phyloP scores from a whole-genome alignment of 2,888 invertebrate genomes.

The Bombyx huttoni region DNA sequence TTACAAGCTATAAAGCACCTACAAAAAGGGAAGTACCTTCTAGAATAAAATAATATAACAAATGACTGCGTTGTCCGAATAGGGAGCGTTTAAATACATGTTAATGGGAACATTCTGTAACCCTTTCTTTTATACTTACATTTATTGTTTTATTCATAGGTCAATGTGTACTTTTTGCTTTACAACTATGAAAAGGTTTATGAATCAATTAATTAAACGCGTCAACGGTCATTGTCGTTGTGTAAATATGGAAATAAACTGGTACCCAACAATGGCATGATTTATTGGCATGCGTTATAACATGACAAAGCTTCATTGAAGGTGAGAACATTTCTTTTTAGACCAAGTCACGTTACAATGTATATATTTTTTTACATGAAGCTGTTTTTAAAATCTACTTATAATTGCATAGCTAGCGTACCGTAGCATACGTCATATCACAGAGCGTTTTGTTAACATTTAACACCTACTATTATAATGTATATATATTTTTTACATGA shows the following conservation, averaged over 20 bases:
- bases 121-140: conserved; percentile 54
- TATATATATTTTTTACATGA: neutral
- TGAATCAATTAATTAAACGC: conserved; percentile 72
- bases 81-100: conserved; percentile 49
- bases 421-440: too few species aligned
- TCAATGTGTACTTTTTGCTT: conserved; percentile 60
- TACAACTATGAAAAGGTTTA: conserved; percentile 59
- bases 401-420: too few species aligned
- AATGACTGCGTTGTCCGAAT: conserved; percentile 55
- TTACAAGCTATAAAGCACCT: neutral
- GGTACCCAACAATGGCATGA: conserved; percentile 57
- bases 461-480: too few species aligned
- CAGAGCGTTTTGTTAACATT: too few species aligned
- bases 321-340: conserved; percentile 42
- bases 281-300: conserved; percentile 49
- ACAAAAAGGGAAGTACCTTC: conserved; percentile 15
- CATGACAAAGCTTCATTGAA: conserved; percentile 28
- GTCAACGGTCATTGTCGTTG: conserved; percentile 64
- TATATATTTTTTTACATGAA: neutral
- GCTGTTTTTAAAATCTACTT: neutral
- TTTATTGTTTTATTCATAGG: conserved; percentile 67
- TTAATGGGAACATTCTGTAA: conserved; percentile 61
- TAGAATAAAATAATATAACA: conserved; percentile 52
- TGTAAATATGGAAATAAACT: conserved; percentile 65
- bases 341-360: neutral